Conservation (phyloP, 2,113 vertebrate genomes). For the Phylloscopus trochilus region DNA sequence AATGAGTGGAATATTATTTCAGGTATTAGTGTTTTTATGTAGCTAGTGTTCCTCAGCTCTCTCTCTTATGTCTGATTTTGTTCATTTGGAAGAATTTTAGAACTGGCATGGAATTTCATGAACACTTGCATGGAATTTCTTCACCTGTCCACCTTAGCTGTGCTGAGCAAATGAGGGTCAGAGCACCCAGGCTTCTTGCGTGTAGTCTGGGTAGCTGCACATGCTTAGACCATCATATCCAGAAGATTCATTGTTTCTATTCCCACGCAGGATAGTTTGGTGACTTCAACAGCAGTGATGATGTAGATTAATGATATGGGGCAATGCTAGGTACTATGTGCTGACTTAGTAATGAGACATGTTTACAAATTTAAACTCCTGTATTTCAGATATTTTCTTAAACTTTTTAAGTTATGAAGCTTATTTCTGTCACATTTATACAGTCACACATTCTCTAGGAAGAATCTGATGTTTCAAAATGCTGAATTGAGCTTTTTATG, state of each 20-base stretch:
- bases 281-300: neutral
- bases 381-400: neutral
- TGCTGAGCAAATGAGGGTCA: neutral
- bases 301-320: neutral
- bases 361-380: neutral
- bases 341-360: neutral
- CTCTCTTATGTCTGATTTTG: neutral
- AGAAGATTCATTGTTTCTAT: neutral
- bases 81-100: neutral
- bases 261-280: neutral
- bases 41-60: neutral
- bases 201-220: neutral
- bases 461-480: neutral
- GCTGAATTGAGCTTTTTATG: neutral
- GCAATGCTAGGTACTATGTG: neutral
- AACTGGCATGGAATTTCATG: neutral
- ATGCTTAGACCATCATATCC: neutral
- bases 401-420: neutral
- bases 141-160: neutral
- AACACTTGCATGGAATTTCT: neutral
- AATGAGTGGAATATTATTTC: neutral
- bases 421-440: neutral
- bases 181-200: neutral
- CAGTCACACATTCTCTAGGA: neutral
- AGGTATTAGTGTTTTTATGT: neutral